These are phyloP conservation scores for Scaeva pyrastri DNA, from an alignment of 2,888 invertebrate species.

Conservation along the genomic window DNA sequence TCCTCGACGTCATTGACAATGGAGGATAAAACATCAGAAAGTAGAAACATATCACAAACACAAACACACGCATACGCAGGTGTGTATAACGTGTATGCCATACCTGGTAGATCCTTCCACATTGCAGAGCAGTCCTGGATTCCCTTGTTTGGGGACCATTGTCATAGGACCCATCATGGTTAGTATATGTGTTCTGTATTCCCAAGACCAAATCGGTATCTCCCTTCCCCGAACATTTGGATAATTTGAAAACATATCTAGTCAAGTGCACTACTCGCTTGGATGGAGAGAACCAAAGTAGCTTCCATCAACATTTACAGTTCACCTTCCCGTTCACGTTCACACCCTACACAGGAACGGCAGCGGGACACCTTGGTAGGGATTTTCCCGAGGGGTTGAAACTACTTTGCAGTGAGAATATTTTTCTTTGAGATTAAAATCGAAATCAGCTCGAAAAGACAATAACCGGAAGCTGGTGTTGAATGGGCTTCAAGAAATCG, in stretches of 20 bases:
- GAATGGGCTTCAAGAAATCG: conserved; percentile 44
- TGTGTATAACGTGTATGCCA: background rate
- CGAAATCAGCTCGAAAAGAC: conserved; percentile 68
- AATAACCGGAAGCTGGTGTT: conserved; percentile 63
- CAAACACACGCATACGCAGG: too few relatives aligned
- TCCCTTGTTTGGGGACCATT: background rate
- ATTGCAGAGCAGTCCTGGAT: conserved; percentile 34
- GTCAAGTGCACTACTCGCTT: conserved; percentile 44
- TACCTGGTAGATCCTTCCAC: conserved; percentile 12
- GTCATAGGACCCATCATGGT: conserved; percentile 14
- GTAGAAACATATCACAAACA: background rate
- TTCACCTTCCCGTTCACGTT: background rate
- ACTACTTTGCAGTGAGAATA: conserved; percentile 36
- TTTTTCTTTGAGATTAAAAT: conserved; percentile 67
- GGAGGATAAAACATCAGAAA: conserved; percentile 11
- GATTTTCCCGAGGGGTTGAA: conserved; percentile 9
- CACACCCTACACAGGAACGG: background rate
- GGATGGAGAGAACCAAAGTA: conserved; percentile 11
- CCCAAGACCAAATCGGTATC: conserved; percentile 51
- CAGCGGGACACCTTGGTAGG: background rate
- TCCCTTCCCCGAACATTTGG: conserved; percentile 49
- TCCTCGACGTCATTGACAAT: background rate
- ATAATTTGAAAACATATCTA: conserved; percentile 66
- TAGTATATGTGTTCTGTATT: conserved; percentile 3
- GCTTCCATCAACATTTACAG: conserved; percentile 31